These are phyloP conservation scores for Chionis minor DNA, from an alignment of 2,113 vertebrate genomes.

Conservation along the genomic window DNA sequence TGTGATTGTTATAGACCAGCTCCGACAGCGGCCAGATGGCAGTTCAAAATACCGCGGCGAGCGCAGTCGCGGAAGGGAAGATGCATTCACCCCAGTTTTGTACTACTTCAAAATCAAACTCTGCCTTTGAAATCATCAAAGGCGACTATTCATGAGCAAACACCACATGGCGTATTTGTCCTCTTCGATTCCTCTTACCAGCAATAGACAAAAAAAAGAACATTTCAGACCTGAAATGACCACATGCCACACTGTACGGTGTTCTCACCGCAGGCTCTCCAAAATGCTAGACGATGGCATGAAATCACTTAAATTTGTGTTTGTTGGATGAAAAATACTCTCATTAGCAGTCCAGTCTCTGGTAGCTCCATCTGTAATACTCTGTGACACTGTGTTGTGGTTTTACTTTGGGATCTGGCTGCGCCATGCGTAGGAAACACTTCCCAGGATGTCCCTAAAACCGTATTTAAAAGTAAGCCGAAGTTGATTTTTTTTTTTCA, in stretches of 20 bases:
- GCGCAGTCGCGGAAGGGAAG: not conserved
- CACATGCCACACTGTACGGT: rapidly evolving
- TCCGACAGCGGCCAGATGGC: rapidly evolving
- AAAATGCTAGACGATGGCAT: not conserved
- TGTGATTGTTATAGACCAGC: rapidly evolving
- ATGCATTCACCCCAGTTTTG: not conserved
- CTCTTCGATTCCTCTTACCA: not conserved
- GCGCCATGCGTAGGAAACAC: not conserved
- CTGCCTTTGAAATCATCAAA: not conserved
- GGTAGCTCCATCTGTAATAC: not conserved
- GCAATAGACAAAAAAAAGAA: not conserved
- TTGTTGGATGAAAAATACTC: not conserved
- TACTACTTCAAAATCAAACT: not conserved
- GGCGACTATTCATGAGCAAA: not conserved
- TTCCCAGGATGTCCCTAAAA: not conserved
- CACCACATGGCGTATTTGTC: not conserved
- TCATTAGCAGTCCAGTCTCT: not conserved
- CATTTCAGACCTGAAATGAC: not conserved
- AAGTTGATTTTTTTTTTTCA: not conserved
- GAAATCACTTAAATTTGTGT: not conserved
- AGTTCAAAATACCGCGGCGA: not conserved
- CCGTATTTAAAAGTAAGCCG: not conserved
- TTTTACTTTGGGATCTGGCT: not conserved
- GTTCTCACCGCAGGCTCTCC: not conserved
- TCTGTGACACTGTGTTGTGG: rapidly evolving